These are phyloP conservation scores for Drosophila saltans DNA, from an alignment of 1,140 invertebrate species.

Conservation along the genomic window DNA sequence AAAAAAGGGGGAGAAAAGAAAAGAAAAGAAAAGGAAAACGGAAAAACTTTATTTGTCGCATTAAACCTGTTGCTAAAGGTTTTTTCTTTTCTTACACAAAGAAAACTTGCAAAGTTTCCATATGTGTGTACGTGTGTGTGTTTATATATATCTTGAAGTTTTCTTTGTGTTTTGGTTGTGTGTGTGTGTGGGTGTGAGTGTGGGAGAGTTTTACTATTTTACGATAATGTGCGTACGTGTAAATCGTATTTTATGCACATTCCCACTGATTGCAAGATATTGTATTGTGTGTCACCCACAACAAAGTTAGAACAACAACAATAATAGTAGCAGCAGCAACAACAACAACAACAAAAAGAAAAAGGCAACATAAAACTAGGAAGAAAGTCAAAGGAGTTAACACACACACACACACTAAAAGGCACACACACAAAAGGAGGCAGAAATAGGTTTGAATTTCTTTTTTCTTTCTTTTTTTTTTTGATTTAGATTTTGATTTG, in stretches of 20 bases:
- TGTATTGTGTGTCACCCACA: slow-evolving; percentile 48
- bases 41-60: slow-evolving; percentile 29
- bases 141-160: background rate
- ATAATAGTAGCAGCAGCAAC: slow-evolving; percentile 31
- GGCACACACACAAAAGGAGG: slow-evolving; percentile 32
- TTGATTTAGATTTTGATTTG: slow-evolving; percentile 20
- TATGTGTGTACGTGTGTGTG: slow-evolving; percentile 24
- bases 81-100: slow-evolving; percentile 29
- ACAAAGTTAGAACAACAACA: slow-evolving; percentile 69
- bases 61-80: slow-evolving; percentile 72
- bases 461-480: slow-evolving; percentile 24
- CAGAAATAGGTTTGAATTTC: slow-evolving; percentile 40
- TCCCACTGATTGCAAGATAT: slow-evolving; percentile 78
- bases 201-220: slow-evolving; percentile 63
- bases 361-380: slow-evolving; percentile 29
- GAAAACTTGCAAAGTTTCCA: slow-evolving; percentile 29
- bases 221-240: slow-evolving; percentile 82
- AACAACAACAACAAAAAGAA: slow-evolving; percentile 63
- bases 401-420: slow-evolving; percentile 22
- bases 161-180: slow-evolving; percentile 31
- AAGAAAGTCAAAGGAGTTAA: slow-evolving; percentile 47
- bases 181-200: slow-evolving; percentile 11
- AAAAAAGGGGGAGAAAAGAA: background rate
- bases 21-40: slow-evolving; percentile 12
- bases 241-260: slow-evolving; percentile 80